Evolutionary conservation across 2,113 vertebrate genomes (phyloP).

Genomic region (Oreochromis tanganicae): DNA sequence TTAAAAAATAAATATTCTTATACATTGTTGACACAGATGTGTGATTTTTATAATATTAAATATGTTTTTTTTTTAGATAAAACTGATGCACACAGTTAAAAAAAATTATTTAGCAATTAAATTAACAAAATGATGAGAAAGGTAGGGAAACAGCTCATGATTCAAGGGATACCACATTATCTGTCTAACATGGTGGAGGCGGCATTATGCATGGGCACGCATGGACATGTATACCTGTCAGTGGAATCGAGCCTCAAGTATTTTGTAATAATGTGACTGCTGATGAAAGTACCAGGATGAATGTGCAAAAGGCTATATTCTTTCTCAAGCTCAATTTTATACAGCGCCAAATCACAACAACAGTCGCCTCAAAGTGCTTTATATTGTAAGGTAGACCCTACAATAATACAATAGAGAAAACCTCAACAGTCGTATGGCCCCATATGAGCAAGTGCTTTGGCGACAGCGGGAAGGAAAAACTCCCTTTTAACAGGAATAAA

Average conservation of each 20-base stretch:
- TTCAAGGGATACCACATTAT: background rate
- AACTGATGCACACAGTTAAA: too few relatives aligned
- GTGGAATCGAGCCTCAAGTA: background rate
- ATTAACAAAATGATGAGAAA: too few relatives aligned
- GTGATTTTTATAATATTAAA: background rate
- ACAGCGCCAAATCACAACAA: background rate
- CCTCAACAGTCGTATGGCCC: background rate
- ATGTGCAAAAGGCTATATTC: background rate
- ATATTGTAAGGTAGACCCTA: background rate
- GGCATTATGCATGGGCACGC: background rate
- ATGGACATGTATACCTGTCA: background rate
- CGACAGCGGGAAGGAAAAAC: background rate
- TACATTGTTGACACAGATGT: background rate
- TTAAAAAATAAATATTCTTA: background rate
- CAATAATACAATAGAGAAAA: background rate
- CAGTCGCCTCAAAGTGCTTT: background rate
- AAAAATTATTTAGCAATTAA: too few relatives aligned
- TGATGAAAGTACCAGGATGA: background rate
- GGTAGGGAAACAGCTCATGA: too few relatives aligned
- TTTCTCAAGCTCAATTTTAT: background rate
- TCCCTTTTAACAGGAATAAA: background rate
- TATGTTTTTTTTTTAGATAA: too few relatives aligned
- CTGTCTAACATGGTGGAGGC: background rate
- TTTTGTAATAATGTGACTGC: background rate
- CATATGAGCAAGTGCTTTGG: background rate